phyloP scores from a whole-genome alignment of 2,113 vertebrate species.

The Sinocyclocheilus grahami region DNA sequence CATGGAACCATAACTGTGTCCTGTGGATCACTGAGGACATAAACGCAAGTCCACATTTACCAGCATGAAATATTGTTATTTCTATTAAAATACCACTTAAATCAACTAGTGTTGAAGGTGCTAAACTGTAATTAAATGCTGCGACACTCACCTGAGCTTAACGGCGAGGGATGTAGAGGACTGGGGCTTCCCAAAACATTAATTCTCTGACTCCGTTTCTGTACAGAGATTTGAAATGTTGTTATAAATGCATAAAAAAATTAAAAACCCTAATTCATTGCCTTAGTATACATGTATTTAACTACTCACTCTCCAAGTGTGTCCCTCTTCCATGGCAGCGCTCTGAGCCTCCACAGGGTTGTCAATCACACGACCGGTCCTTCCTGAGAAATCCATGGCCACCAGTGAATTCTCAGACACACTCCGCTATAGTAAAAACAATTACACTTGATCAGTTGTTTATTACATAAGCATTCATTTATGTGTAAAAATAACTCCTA shows the following conservation, averaged over 20 bases:
- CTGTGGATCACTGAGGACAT: constrained; percentile 87
- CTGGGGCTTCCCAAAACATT: constrained; percentile 91
- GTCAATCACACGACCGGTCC: constrained; percentile 95
- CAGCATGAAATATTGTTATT: background rate
- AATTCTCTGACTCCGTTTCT: constrained; percentile 96
- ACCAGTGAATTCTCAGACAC: constrained; percentile 98
- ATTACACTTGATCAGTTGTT: background rate
- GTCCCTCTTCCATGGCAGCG: constrained; percentile 96
- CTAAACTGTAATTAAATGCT: background rate
- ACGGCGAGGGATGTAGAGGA: constrained; percentile 87
- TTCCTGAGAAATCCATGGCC: constrained; percentile 99
- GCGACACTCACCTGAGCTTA: constrained; percentile 80
- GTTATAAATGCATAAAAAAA: constrained; percentile 13
- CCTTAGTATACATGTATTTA: background rate
- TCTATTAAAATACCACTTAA: background rate
- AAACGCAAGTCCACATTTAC: background rate
- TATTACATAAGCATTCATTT: background rate
- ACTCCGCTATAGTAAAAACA: constrained; percentile 82
- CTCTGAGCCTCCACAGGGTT: constrained; percentile 95
- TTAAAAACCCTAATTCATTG: background rate
- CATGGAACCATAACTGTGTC: constrained; percentile 96
- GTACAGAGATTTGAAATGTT: constrained; percentile 44
- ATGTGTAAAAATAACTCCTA: background rate
- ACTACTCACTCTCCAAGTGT: constrained; percentile 92
- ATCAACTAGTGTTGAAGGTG: background rate